Evolutionary conservation across 2,888 invertebrate genomes (phyloP), one percentile per base, ranked within the genome.

Genomic region (Euclidia mi): DNA sequence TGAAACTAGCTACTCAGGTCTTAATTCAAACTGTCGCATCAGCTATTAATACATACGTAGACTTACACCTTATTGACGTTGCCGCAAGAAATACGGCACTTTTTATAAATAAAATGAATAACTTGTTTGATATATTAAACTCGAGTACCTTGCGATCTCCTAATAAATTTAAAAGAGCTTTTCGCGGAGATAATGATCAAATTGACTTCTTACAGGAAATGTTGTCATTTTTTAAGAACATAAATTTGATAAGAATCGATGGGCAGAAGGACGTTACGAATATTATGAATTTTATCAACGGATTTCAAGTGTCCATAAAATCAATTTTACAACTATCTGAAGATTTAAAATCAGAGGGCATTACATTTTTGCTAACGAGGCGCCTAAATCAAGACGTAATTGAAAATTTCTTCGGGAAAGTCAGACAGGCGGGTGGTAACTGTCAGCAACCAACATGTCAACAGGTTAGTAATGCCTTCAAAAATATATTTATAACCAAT

Each of bases 181-280:
- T 32, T 10, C 10, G 32, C 10, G 10, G 32, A 32, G 32, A 32
- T 6, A 3, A 32, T 7, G 9, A 32, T 32, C 4, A 32, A 32
- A 32, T 32, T 32, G 32, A 32, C 3, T 32, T 32, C 32, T 6
- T 32, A 32, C 3, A 7, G 32, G 32, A 32, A 32, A 32, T 32
- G 32, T 32, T 32, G 32, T 32, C 32, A 32, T n/a, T 32, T 32
- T 32, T 32, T 32, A 32, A 32, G 32, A 32, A 32, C 10, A 9
- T 32, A 32, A 32, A 32, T 2, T 32, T 32, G 11, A 32, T 32
- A 32, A 32, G 32, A 32, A 32, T 9, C 10, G 10, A 32, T 32
- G 32, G 32, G 32, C 32, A 10, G n/a, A n/a, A n/a, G n/a, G n/a
- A n/a, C n/a, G n/a, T n/a, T n/a, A n/a, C n/a, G n/a, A n/a, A n/a